Base-by-base conservation (phyloP, 2,888 invertebrate genomes). In the Nomada ruficornis region DNA sequence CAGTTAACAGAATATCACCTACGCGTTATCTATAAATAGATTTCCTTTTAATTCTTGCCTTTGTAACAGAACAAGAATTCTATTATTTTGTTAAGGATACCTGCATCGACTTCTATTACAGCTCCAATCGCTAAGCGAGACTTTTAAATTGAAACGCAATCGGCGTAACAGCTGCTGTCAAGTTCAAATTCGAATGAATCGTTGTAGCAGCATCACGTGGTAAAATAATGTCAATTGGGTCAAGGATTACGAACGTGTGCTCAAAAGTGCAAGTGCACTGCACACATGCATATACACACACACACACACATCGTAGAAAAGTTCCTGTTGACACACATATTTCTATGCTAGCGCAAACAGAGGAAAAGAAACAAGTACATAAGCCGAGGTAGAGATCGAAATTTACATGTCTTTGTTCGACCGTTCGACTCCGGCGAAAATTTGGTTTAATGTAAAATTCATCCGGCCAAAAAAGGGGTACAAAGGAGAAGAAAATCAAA, bases 161-260 rank as follows among this genome's bases (percentile, higher is more conserved):
- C 67, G 62, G 57, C n/a, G 15, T 2, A 29, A 47, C 54, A n/a
- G 20, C 18, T 20, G 42, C 47, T 60, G 84, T 63, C 73, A 67
- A 44, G 1, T 20, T 13, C 55, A 44, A 73, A 73, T 73, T 42
- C 71, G 69, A 70, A 65, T 44, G 83, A 83, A 86, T 85, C 71
- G 44, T 64, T 20, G 59, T 57, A 65, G 68, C 26, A 26, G 42
- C 9, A 23, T 20, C 73, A 63, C 77, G 74, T 71, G 78, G 65
- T 42, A 69, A 82, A 68, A 77, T 74, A 79, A 42, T 82, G 77
- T 70, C 75, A 83, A 76, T 84, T 90, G 85, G 90, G 91, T 91
- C 91, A 90, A 90, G 90, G 90, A 88, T 89, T 87, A 78, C 76
- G 72, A 57, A 83, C 74, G 86, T 78, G 86, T 86, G 77, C 80